These are phyloP conservation scores for Paramormyrops hopkinsi DNA, from an alignment of 2,797 vertebrate genomes.

Conservation along the genomic window DNA sequence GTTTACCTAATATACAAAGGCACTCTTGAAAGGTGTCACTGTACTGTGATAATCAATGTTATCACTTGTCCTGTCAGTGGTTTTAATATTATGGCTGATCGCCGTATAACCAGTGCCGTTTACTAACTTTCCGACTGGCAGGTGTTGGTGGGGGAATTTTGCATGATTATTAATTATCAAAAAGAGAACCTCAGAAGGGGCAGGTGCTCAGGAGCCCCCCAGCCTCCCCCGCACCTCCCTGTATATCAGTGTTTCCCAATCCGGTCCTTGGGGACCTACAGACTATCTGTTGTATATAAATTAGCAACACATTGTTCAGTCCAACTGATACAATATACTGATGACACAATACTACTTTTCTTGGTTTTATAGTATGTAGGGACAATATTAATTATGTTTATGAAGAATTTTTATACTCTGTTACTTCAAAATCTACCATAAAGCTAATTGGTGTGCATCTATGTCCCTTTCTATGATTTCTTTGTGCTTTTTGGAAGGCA, in stretches of 20 bases:
- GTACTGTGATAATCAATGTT: background rate
- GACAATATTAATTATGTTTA: background rate
- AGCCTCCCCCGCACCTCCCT: background rate
- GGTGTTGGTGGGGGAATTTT: background rate
- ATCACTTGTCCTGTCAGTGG: background rate
- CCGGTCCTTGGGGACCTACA: background rate
- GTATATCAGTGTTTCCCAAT: background rate
- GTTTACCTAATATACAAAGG: background rate
- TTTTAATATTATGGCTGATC: background rate
- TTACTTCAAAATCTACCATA: background rate
- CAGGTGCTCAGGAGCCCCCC: background rate
- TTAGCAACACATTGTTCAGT: background rate
- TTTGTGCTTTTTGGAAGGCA: background rate
- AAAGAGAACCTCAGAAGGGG: background rate
- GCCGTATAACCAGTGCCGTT: background rate
- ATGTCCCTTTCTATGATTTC: background rate
- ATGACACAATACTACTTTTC: background rate
- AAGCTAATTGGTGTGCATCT: background rate
- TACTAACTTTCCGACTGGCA: background rate
- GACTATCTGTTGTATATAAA: background rate
- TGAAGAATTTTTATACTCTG: background rate
- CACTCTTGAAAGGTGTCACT: background rate
- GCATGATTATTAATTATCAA: background rate
- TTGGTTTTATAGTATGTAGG: background rate
- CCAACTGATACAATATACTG: background rate